phyloP scores from a whole-genome alignment of 2,888 invertebrate species.

The Sinotaia quadrata region DNA sequence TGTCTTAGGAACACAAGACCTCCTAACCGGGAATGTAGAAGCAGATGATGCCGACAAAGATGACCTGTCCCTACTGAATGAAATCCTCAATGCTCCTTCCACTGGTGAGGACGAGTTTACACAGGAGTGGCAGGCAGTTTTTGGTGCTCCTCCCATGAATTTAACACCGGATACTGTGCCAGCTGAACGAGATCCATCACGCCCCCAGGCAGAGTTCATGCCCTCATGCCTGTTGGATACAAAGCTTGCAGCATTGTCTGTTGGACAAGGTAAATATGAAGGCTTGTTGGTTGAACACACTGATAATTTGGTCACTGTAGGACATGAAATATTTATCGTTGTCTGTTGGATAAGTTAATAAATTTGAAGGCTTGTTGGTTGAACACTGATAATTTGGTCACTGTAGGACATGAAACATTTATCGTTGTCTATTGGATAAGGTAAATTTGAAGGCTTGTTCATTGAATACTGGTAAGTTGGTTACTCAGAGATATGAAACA shows the following conservation, averaged over 20 bases:
- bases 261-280: conserved; percentile 32
- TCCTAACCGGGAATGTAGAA: conserved; percentile 68
- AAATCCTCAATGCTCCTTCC: conserved; percentile 71
- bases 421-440: too few species aligned
- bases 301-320: too few species aligned
- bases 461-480: too few species aligned
- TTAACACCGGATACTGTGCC: conserved; percentile 41
- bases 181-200: conserved; percentile 56
- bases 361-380: too few species aligned
- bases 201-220: conserved; percentile 66
- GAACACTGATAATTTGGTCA: too few species aligned
- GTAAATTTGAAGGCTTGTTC: too few species aligned
- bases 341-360: too few species aligned
- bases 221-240: conserved; percentile 71
- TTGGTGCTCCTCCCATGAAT: conserved; percentile 51
- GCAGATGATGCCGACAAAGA: conserved; percentile 70
- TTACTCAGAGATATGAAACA: too few species aligned
- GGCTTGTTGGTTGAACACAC: too few species aligned
- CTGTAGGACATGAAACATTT: too few species aligned
- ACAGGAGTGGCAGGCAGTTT: conserved; percentile 70
- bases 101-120: conserved; percentile 68
- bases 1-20: conserved; percentile 55
- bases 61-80: conserved; percentile 72
- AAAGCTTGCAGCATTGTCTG: conserved; percentile 40
- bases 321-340: too few species aligned